Percentiles rank a stretch among this genome's conserved stretches.
These are phyloP conservation scores for Hemicentrotus pulcherrimus DNA, from an alignment of 35 echinoderm and acorn worm species.

Conservation along the genomic window DNA sequence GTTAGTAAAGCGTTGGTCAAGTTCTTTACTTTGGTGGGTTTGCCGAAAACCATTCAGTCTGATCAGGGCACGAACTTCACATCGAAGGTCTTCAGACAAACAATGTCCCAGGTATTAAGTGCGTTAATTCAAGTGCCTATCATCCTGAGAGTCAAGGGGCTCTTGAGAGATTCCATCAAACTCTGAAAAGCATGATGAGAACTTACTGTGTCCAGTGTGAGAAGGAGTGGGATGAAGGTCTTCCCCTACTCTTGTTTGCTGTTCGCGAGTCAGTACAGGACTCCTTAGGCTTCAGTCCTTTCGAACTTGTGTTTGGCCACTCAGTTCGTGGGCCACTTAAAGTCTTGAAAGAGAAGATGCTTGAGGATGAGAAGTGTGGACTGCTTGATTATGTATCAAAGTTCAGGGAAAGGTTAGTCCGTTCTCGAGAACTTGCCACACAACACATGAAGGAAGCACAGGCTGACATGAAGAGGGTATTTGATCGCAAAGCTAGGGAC, in stretches of 20 bases:
- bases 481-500: no score
- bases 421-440: slow-evolving; percentile 60
- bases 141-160: slow-evolving; percentile 69
- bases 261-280: slow-evolving; percentile 54
- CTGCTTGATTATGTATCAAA: slow-evolving; percentile 71
- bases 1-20: slow-evolving; percentile 57
- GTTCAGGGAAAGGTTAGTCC: slow-evolving; percentile 54
- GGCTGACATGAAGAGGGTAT: slow-evolving; percentile 68
- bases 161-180: slow-evolving; percentile 71
- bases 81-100: slow-evolving; percentile 62
- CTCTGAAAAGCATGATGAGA: slow-evolving; percentile 77
- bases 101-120: slow-evolving; percentile 62
- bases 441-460: slow-evolving; percentile 51
- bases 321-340: slow-evolving; percentile 64
- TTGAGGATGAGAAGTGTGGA: slow-evolving; percentile 49
- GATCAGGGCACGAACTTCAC: slow-evolving; percentile 77
- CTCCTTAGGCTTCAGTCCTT: slow-evolving; percentile 74
- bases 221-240: slow-evolving; percentile 74
- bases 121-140: slow-evolving; percentile 58
- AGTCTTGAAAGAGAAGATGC: slow-evolving; percentile 61
- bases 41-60: slow-evolving; percentile 69
- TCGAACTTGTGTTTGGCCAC: slow-evolving; percentile 79
- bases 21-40: slow-evolving; percentile 63
- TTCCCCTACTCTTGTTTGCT: slow-evolving; percentile 65
- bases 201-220: slow-evolving; percentile 65